Percentiles rank a stretch among this genome's conserved stretches.
Evolutionary conservation across 2,797 vertebrate genomes (phyloP).

Genomic region (Urosaurus nigricauda): DNA sequence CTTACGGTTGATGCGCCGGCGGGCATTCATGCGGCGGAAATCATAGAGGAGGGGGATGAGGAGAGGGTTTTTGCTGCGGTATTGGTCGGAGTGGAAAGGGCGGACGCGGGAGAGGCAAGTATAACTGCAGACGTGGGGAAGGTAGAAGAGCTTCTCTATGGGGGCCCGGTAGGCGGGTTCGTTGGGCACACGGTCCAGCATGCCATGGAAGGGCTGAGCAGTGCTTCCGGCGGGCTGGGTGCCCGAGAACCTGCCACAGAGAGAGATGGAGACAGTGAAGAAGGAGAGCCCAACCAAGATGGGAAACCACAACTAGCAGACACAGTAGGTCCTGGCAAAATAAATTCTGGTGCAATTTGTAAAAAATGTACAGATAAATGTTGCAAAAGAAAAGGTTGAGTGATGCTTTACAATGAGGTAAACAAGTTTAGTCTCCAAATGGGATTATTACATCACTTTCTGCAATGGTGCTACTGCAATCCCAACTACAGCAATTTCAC

Average conservation of each 20-base stretch:
- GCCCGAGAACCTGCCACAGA: neutral
- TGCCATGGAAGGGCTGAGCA: conserved; percentile 66
- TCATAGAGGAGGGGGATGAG: conserved; percentile 94
- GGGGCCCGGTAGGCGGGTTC: conserved; percentile 92
- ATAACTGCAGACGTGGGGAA: conserved; percentile 88
- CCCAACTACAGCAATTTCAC: too few species aligned
- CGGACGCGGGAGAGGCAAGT: conserved; percentile 89
- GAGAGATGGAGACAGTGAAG: rapidly evolving
- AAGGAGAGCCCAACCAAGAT: neutral
- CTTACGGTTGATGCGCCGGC: conserved; percentile 94
- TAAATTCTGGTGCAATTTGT: too few species aligned
- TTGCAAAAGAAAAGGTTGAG: too few species aligned
- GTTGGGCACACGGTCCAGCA: conserved; percentile 83
- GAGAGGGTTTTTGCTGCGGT: conserved; percentile 92
- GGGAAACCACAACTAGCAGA: neutral
- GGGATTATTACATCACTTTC: too few species aligned
- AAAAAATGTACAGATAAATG: too few species aligned
- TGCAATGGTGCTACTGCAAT: too few species aligned
- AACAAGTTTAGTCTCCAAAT: too few species aligned
- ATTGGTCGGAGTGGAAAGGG: conserved; percentile 79
- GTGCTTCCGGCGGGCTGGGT: rapidly evolving
- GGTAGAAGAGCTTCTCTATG: conserved; percentile 93
- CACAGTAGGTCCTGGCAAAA: too few species aligned
- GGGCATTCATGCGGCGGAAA: conserved; percentile 94
- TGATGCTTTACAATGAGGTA: too few species aligned